phyloP scores from a whole-genome alignment of 2,888 invertebrate species.

The Agrotis exclamationis region DNA sequence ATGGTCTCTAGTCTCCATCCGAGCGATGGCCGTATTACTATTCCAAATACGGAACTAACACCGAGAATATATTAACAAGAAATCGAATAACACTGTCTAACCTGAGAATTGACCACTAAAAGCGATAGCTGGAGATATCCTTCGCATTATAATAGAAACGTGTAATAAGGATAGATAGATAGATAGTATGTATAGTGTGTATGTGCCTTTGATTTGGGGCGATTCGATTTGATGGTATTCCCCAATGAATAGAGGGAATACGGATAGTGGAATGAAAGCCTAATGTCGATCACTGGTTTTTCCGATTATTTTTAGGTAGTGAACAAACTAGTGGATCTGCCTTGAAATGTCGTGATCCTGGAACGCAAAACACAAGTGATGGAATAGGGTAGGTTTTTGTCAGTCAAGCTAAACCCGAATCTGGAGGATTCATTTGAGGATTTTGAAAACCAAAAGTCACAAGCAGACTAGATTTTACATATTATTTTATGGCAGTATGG shows the following conservation, averaged over 20 bases:
- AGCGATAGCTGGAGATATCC: not conserved
- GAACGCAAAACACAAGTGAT: too few species aligned
- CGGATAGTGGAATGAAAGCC: slow-evolving; percentile 3
- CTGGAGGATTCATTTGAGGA: too few species aligned
- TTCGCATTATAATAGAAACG: not conserved
- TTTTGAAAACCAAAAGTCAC: too few species aligned
- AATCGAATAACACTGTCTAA: slow-evolving; percentile 1
- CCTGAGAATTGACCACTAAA: not conserved
- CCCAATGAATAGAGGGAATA: slow-evolving; percentile 7
- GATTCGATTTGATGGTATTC: slow-evolving; percentile 26
- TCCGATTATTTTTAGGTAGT: not conserved
- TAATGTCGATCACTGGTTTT: slow-evolving; percentile 3
- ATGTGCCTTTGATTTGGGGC: slow-evolving; percentile 16
- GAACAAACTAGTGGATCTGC: not conserved
- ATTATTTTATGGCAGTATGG: too few species aligned
- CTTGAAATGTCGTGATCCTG: too few species aligned
- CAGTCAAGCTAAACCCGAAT: too few species aligned
- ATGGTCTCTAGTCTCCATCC: not conserved
- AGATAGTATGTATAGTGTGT: not conserved
- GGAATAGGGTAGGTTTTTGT: too few species aligned
- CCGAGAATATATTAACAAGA: not conserved
- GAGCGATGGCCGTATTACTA: not conserved
- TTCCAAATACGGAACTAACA: not conserved
- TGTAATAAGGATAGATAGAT: not conserved
- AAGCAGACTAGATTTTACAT: too few species aligned